Conservation (phyloP, 2,888 invertebrate genomes). For the Hemicrepidius hirtus region DNA sequence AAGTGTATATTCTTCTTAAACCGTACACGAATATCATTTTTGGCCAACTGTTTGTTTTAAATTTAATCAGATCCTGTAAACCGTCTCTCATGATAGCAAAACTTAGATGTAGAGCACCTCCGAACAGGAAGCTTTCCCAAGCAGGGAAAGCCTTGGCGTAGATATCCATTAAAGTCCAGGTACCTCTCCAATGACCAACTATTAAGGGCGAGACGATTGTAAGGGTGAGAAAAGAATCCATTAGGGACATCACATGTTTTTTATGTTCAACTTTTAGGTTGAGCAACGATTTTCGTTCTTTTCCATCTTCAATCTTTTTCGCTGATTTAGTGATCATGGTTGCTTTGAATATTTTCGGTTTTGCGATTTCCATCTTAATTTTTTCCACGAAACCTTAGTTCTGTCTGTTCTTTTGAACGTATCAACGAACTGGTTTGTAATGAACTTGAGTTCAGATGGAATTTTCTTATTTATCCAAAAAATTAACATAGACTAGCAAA, state of each 20-base stretch:
- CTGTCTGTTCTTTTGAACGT: neutral
- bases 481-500: conserved; percentile 20
- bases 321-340: too few species aligned
- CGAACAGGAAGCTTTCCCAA: conserved; percentile 73
- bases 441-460: neutral
- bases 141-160: conserved; percentile 73
- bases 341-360: conserved; percentile 20
- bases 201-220: conserved; percentile 73
- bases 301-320: neutral
- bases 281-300: neutral
- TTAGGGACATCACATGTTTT: conserved; percentile 62
- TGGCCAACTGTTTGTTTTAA: conserved; percentile 16
- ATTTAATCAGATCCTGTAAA: conserved; percentile 64
- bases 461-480: conserved; percentile 16
- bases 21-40: conserved; percentile 3
- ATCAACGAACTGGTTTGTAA: neutral
- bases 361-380: neutral
- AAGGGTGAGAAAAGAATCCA: conserved; percentile 71
- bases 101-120: conserved; percentile 74
- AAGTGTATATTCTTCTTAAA: conserved; percentile 70
- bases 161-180: conserved; percentile 74
- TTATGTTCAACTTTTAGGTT: conserved; percentile 19
- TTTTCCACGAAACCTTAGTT: neutral
- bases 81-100: conserved; percentile 75
- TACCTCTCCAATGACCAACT: conserved; percentile 75